Evolutionary conservation across 1,140 invertebrate species (phyloP), one percentile per base, ranked within the genome.

Genomic region (Delia radicum): DNA sequence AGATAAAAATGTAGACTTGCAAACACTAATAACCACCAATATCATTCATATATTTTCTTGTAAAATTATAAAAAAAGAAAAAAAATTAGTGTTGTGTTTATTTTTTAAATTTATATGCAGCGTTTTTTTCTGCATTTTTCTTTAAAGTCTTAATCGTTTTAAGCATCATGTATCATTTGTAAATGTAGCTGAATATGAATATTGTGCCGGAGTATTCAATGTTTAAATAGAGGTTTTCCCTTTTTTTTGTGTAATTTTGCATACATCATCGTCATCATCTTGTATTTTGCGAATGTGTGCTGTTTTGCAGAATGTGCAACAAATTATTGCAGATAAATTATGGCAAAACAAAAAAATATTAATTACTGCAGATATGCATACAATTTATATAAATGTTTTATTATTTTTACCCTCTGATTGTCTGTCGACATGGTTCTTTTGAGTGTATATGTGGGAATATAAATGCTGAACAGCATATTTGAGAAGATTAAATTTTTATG

Each of bases 301-400:
- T 28, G 62, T 67, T 18, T 29, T 69, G 29, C 65, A 69, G 65
- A 69, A 69, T 69, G 65, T 69, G 65, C 65, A 69, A 69, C 65
- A 69, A 69, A 69, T 69, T 69, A 69, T 69, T 69, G 65, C 65
- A 69, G 65, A 69, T 69, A 69, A 69, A 69, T 33, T 33, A 18
- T 33, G 29, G 29, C 65, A 37, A n/a, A 69, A n/a, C 29, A 31
- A 69, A 69, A 69, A 69, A 69, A 69, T 69, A 69, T 69, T 69
- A 69, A 69, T 69, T 69, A 69, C 65, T 69, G 65, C 65, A 69
- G 29, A 31, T 37, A 69, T 33, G 37, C 65, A 69, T 33, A 69
- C 65, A 69, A 24, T 37, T 29, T 69, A 69, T 69, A 33, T 69
- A 37, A n/a, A 69, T 69, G n/a, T 55, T 55, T 55, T 55, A 55